Conservation (phyloP, 1,140 invertebrate genomes). For the Bombus huntii region DNA sequence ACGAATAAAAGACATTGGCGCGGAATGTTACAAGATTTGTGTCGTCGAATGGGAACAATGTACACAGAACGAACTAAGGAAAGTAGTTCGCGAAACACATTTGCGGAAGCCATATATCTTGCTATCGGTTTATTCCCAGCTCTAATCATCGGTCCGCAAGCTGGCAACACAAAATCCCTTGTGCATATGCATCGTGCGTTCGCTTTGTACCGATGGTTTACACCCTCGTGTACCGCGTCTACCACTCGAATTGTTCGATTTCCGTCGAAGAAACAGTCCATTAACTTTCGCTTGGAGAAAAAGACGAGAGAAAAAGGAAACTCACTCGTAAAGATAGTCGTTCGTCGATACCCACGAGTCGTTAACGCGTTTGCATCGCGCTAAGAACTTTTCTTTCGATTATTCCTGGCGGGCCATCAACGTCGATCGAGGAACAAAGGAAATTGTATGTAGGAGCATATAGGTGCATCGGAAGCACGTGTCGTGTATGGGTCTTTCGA, state of each 20-base stretch:
- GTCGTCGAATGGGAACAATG: slow-evolving; percentile 20
- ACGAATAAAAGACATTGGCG: background rate
- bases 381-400: background rate
- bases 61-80: slow-evolving; percentile 25
- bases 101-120: slow-evolving; percentile 52
- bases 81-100: slow-evolving; percentile 57
- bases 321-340: background rate
- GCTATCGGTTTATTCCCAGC: slow-evolving; percentile 67
- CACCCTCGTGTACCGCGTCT: slow-evolving; percentile 34
- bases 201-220: slow-evolving; percentile 51
- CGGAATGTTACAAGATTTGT: slow-evolving; percentile 51
- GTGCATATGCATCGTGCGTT: slow-evolving; percentile 64
- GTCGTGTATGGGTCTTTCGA: background rate
- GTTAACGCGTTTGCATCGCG: background rate
- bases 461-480: background rate
- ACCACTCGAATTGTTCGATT: slow-evolving; percentile 38
- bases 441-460: background rate
- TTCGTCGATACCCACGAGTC: background rate
- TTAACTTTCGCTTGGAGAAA: background rate
- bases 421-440: background rate
- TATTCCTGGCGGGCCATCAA: background rate
- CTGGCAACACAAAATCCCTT: slow-evolving; percentile 60
- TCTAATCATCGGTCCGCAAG: slow-evolving; percentile 64
- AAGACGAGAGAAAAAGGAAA: background rate
- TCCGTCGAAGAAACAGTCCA: slow-evolving; percentile 6